Evolutionary conservation across 2,888 invertebrate genomes (phyloP), one percentile per base, ranked within the genome.

Genomic region (Pilophorus perplexus): DNA sequence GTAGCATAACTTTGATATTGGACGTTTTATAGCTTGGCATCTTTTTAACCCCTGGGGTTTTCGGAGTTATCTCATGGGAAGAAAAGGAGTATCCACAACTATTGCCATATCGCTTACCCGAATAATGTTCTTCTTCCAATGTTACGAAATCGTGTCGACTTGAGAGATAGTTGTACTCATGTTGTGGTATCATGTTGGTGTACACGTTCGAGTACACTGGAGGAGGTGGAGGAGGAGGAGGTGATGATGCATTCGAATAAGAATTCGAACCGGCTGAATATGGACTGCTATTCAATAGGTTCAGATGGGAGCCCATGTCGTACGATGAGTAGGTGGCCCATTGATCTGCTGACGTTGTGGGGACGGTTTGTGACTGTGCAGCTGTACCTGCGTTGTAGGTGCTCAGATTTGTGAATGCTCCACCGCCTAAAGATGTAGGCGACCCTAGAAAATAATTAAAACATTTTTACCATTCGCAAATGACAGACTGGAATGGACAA

Each of bases 211-310:
- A 76, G 65, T 57, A 75, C 72, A 25, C 76, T 73, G 1, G 76
- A 75, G 60, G 69, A 64, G 71, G 73, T n/a, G n/a, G n/a, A n/a
- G n/a, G n/a, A n/a, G 2, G 76, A 75, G 62, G 69, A 65, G 71
- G 73, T 4, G 55, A 55, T 8, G 62, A 62, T 2, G 62, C 46
- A 71, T 85, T 84, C 5, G 70, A 66, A 20, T 62, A 62, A 5
- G 48, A 16, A 18, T 20, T 27, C 25, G 22, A 40, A 2, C 38
- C 44, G 5, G 85, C 83, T 27, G 86, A 85, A 74, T 87, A 87
- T 1, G 67, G 70, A 65, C 88, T 88, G 62, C 20, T 62, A 65
- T 88, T 88, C 37, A 90, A 79, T 33, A 90, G 78, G 75, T 85
- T 86, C 67, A 86, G 78, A 74, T 90, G 90, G 8, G 89, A 85